Percentiles rank a stretch among this genome's conserved stretches.
phyloP scores from a whole-genome alignment of 1,140 invertebrate species.

The Drosophila tristis region DNA sequence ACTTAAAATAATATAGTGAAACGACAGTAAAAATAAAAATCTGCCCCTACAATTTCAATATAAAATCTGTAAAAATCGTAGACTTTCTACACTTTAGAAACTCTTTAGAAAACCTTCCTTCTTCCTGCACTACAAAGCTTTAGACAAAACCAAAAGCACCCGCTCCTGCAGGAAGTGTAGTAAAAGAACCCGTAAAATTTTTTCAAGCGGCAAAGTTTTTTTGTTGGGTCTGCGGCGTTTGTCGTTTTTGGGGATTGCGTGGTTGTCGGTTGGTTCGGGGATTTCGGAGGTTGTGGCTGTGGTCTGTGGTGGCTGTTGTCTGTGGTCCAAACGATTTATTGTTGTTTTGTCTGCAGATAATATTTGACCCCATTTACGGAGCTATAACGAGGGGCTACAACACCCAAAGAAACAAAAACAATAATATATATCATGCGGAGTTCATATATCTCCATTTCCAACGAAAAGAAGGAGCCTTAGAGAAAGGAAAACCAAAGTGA shows the following conservation, averaged over 20 bases:
- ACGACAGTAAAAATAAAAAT: no score
- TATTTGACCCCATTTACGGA: conserved; percentile 71
- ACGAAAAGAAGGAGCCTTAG: conserved; percentile 33
- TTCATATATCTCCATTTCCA: conserved; percentile 22
- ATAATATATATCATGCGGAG: conserved; percentile 1
- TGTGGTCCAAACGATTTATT: conserved; percentile 54
- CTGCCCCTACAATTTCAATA: no score
- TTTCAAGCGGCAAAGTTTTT: conserved; percentile 32
- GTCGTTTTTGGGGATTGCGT: conserved; percentile 15
- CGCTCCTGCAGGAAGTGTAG: conserved; percentile 18
- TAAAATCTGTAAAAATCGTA: no score
- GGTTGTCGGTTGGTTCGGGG: no score
- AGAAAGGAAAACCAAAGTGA: conserved; percentile 6
- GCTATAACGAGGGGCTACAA: no score
- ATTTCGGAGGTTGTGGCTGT: conserved; percentile 20
- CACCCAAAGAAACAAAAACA: conserved; percentile 20
- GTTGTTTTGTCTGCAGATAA: conserved; percentile 75
- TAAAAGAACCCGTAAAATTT: conserved; percentile 18
- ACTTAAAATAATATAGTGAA: no score
- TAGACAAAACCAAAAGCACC: conserved; percentile 13
- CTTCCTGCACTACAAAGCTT: conserved; percentile 4
- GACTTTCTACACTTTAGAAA: no score
- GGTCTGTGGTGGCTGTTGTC: conserved; percentile 64
- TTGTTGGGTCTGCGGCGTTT: conserved; percentile 17
- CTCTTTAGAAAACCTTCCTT: no score